Conservation (phyloP, 2,113 vertebrate genomes). For the Chunga burmeisteri region DNA sequence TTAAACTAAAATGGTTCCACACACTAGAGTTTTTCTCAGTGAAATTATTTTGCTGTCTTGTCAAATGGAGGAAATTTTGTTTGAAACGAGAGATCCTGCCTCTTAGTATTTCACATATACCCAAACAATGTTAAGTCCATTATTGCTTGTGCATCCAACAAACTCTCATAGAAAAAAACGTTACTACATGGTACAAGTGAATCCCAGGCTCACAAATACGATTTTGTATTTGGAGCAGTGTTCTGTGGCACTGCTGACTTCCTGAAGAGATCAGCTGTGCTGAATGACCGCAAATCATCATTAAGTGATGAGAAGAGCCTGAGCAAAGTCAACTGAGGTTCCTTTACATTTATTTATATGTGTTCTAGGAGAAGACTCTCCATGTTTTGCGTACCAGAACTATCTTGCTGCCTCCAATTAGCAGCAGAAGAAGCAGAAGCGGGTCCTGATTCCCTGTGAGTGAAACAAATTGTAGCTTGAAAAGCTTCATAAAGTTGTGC, state of each 20-base stretch:
- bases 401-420: not conserved
- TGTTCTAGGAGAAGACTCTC: not conserved
- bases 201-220: not conserved
- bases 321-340: not conserved
- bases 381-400: not conserved
- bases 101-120: not conserved
- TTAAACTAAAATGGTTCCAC: not conserved
- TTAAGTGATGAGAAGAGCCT: not conserved
- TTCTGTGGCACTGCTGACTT: not conserved
- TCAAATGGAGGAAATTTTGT: not conserved
- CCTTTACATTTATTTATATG: not conserved
- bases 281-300: not conserved
- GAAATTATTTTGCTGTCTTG: constrained; percentile 18
- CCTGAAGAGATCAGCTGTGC: not conserved
- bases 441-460: not conserved
- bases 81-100: not conserved
- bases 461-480: not conserved
- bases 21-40: not conserved
- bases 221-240: not conserved
- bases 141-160: not conserved
- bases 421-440: not conserved
- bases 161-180: not conserved
- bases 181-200: not conserved
- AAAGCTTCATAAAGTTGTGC: not conserved
- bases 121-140: not conserved